Evolutionary conservation across 2,888 invertebrate species (phyloP), one percentile per base, ranked within the genome.

Genomic region (Parnassius smintheus): DNA sequence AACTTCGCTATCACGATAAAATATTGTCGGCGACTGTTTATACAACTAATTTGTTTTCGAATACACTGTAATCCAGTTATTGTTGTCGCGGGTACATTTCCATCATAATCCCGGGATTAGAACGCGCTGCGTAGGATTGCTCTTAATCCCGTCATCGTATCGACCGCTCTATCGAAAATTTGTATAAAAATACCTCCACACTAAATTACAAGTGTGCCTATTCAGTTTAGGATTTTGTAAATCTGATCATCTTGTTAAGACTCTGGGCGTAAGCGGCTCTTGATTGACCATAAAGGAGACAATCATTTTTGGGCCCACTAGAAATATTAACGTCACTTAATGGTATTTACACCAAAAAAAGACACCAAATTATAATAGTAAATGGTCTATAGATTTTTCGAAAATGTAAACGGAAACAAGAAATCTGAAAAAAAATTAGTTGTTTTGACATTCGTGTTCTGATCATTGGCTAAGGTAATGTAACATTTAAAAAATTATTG

Each of bases 21-120:
- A 58, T 58, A 58, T 51, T 51, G 58, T 50, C 44, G 49, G 42
- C 45, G 57, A 13, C 25, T 48, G 49, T 67, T 61, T 68, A 49
- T 71, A 71, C 69, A 69, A 69, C 68, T 72, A 74, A 74, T 74
- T 72, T 70, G 75, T 75, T 71, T 68, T 66, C 57, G 60, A 66
- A 72, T 71, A 74, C 70, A 70, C 56, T 67, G 44, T 66, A 65
- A 66, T 70, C 68, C 71, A 66, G 70, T 69, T 68, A 58, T 58
- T 58, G 58, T 66, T 60, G 68, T 57, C 59, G 62, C 65, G 58
- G 67, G 65, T 60, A 54, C 57, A 48, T 12, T 52, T 51, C 48
- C 53, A 62, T 52, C 53, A 66, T 73, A 73, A 75, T 72, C 73
- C 71, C 64, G 71, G 55, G 65, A 35, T 62, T 50, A 58, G 58